A percentile compares a stretch with the other conserved stretches of the same genome.
These are phyloP conservation scores for Pocota personata DNA, from an alignment of 2,888 invertebrate genomes.

Conservation along the genomic window DNA sequence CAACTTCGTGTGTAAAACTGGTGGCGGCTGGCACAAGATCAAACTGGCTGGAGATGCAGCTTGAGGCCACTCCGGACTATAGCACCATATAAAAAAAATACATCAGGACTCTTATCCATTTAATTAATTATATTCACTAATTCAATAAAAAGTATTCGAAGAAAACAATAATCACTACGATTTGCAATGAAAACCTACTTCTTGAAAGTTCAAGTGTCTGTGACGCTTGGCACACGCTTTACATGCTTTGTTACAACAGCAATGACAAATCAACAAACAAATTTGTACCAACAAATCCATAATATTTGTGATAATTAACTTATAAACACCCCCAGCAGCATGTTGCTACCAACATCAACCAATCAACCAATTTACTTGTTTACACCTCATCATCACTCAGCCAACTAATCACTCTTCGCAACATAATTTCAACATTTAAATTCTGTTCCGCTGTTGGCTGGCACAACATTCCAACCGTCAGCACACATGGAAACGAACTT, in stretches of 20 bases:
- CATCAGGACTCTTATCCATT: no score
- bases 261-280: constrained; percentile 10
- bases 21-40: no score
- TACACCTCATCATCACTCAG: constrained; percentile 57
- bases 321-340: constrained; percentile 24
- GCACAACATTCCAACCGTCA: background rate
- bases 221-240: background rate
- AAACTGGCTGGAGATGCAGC: no score
- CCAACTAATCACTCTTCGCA: constrained; percentile 37
- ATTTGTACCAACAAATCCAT: constrained; percentile 5
- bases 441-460: background rate
- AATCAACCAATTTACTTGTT: constrained; percentile 54
- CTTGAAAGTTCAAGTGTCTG: background rate
- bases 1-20: no score
- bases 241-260: background rate
- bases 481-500: background rate
- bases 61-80: no score
- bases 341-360: constrained; percentile 38
- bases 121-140: no score
- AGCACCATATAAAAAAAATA: no score
- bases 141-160: no score
- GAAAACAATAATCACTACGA: no score
- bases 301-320: constrained; percentile 53
- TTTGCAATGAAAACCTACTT: no score
- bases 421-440: constrained; percentile 26